Percentiles rank a stretch among this genome's conserved stretches.
These are phyloP conservation scores for Oscheius sp. DNA, from an alignment of 2,888 invertebrate genomes.

Conservation along the genomic window DNA sequence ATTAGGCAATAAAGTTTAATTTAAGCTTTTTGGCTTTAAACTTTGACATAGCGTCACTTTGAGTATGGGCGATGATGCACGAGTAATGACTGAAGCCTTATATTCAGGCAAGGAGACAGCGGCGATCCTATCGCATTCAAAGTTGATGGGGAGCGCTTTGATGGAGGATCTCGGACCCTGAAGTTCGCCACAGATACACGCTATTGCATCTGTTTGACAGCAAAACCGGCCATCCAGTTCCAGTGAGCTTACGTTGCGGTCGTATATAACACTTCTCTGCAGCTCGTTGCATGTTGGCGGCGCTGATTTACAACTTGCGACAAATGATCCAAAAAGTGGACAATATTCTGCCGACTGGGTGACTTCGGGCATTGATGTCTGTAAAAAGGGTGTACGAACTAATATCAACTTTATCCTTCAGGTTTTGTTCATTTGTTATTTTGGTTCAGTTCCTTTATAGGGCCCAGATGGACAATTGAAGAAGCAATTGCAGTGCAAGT, in stretches of 20 bases:
- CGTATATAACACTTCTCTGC: neutral
- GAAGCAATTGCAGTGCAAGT: slow-evolving; percentile 37
- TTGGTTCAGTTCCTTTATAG: slow-evolving; percentile 6
- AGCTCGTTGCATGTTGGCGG: slow-evolving; percentile 49
- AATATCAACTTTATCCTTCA: slow-evolving; percentile 30
- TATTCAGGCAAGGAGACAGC: slow-evolving; percentile 61
- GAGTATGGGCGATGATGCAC: too few relatives aligned
- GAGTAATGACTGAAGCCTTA: neutral
- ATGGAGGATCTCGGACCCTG: slow-evolving; percentile 64
- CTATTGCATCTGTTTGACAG: slow-evolving; percentile 61
- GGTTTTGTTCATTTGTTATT: slow-evolving; percentile 6
- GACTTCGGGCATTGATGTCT: slow-evolving; percentile 21
- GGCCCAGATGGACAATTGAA: slow-evolving; percentile 28
- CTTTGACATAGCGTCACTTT: too few relatives aligned
- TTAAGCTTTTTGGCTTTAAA: too few relatives aligned
- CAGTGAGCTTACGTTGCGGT: slow-evolving; percentile 49
- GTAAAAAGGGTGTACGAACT: slow-evolving; percentile 30
- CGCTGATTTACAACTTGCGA: slow-evolving; percentile 31
- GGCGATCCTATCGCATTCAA: slow-evolving; percentile 68
- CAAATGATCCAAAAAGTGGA: slow-evolving; percentile 38
- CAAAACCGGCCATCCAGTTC: slow-evolving; percentile 65
- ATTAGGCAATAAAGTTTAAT: too few relatives aligned
- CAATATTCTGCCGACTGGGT: slow-evolving; percentile 38
- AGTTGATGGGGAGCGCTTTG: slow-evolving; percentile 69
- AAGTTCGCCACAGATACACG: slow-evolving; percentile 66